Evolutionary conservation across 2,888 invertebrate species (phyloP).

Genomic region (Xiphydria camelus): DNA sequence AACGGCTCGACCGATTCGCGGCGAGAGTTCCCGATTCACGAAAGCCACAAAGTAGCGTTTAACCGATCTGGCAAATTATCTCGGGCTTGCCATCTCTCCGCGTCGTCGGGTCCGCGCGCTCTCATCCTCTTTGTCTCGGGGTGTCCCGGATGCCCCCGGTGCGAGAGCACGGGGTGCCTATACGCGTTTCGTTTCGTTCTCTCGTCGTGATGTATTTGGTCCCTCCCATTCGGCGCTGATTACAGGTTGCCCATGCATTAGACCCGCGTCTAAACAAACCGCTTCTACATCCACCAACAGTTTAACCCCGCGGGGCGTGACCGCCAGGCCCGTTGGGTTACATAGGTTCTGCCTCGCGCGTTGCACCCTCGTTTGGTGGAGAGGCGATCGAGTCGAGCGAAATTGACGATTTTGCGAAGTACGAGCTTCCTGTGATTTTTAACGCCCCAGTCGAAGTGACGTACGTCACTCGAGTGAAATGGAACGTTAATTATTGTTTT

Average conservation of each 20-base stretch:
- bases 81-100: constrained; percentile 16
- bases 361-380: too few species aligned
- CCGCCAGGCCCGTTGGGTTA: constrained; percentile 19
- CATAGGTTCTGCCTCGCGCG: too few species aligned
- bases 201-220: constrained; percentile 44
- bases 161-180: constrained; percentile 6
- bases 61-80: constrained; percentile 39
- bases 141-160: constrained; percentile 10
- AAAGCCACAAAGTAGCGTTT: constrained; percentile 41
- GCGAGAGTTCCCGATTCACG: constrained; percentile 7
- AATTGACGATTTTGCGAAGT: too few species aligned
- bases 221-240: constrained; percentile 48
- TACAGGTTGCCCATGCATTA: constrained; percentile 49
- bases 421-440: too few species aligned
- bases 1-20: constrained; percentile 24
- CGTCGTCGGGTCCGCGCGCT: too few species aligned
- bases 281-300: constrained; percentile 50
- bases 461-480: too few species aligned
- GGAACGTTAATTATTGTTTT: too few species aligned
- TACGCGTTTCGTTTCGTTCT: constrained; percentile 18
- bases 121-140: too few species aligned
- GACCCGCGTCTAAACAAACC: constrained; percentile 54
- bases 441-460: too few species aligned
- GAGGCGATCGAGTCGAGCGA: too few species aligned
- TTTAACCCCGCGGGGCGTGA: constrained; percentile 41